These are phyloP conservation scores for Candidula unifasciata DNA, from an alignment of 2,888 invertebrate genomes.

Conservation along the genomic window DNA sequence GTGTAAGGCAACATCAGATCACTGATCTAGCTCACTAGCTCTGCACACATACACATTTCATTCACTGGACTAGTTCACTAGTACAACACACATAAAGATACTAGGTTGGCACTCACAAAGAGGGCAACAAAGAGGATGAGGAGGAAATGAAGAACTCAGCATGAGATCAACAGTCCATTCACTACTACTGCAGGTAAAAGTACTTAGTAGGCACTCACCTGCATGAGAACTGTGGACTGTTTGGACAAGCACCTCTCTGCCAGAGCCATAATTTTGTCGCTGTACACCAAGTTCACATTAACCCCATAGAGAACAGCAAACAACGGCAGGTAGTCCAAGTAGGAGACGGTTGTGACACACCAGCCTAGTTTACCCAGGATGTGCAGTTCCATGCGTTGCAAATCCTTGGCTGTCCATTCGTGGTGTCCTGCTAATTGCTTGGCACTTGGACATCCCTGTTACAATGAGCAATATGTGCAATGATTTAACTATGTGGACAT, in stretches of 20 bases:
- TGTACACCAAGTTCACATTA: neutral
- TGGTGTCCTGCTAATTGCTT: slow-evolving; percentile 66
- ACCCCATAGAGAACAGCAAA: slow-evolving; percentile 13
- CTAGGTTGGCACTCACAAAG: too few species aligned
- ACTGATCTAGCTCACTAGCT: too few species aligned
- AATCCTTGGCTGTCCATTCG: slow-evolving; percentile 71
- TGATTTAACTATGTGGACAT: neutral
- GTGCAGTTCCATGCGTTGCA: slow-evolving; percentile 73
- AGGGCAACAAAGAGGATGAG: too few species aligned
- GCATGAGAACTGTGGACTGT: slow-evolving; percentile 46
- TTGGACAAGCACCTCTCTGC: slow-evolving; percentile 35
- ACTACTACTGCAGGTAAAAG: too few species aligned
- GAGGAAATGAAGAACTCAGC: too few species aligned
- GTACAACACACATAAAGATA: too few species aligned
- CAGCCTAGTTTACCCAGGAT: slow-evolving; percentile 72
- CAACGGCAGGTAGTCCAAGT: slow-evolving; percentile 63
- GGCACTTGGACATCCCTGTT: slow-evolving; percentile 65
- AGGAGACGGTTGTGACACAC: slow-evolving; percentile 66
- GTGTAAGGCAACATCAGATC: too few species aligned
- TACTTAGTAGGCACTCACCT: slow-evolving; percentile 26
- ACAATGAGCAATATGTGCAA: neutral
- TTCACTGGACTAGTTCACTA: too few species aligned
- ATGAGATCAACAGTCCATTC: too few species aligned
- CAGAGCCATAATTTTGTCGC: slow-evolving; percentile 2
- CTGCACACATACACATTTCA: too few species aligned